These are phyloP conservation scores for Caligus rogercresseyi DNA, from an alignment of 1,140 invertebrate species.

Conservation along the genomic window DNA sequence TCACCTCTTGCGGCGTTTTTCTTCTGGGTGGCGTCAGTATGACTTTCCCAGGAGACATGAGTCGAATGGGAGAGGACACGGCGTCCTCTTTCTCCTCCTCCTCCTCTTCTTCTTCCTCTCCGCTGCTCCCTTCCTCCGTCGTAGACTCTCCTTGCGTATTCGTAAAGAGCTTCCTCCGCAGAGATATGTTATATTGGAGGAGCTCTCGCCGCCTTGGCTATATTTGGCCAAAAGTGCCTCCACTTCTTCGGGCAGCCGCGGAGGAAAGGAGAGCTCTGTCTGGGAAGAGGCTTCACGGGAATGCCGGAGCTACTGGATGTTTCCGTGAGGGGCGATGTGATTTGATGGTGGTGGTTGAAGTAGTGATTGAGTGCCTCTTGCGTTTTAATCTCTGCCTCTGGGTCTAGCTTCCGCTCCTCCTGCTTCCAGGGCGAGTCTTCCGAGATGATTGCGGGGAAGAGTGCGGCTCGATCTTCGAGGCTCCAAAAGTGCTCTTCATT, in stretches of 20 bases:
- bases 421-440: slow-evolving; percentile 19
- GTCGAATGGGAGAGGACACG: not conserved
- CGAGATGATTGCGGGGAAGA: slow-evolving; percentile 11
- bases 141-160: not conserved
- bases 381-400: slow-evolving; percentile 1
- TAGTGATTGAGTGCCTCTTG: slow-evolving; percentile 13
- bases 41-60: not conserved
- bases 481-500: slow-evolving; percentile 9
- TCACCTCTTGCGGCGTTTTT: not conserved
- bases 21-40: not conserved
- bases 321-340: not conserved
- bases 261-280: not conserved
- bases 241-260: not conserved
- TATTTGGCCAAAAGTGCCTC: not conserved
- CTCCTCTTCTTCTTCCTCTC: not conserved
- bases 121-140: not conserved
- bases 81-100: not conserved
- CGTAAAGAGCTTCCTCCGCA: not conserved
- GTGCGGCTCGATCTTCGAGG: slow-evolving; percentile 8
- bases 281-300: not conserved
- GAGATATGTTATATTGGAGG: not conserved
- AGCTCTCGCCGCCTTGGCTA: not conserved
- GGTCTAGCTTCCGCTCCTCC: not conserved
- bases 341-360: slow-evolving; percentile 2
- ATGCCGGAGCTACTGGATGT: not conserved